Evolutionary conservation across 2,797 vertebrate species (phyloP), one percentile per base, ranked within the genome.

Genomic region (Pseudochromis fuscus): DNA sequence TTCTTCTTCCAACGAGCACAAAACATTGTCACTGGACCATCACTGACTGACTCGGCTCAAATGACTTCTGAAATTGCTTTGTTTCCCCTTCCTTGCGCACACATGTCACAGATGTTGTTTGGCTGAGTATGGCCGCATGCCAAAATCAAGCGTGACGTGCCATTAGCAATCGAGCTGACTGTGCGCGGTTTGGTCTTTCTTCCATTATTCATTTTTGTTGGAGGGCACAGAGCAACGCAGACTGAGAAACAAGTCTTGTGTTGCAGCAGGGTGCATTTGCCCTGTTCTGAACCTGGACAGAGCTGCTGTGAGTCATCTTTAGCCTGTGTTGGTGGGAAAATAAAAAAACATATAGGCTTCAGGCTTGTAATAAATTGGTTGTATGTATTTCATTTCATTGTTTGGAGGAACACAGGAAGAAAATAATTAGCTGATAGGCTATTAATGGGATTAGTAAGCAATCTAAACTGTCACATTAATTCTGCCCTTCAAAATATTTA

Each of bases 51-150:
- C 89, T 87, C 60, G 70, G 73, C 87, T 91, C 88, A 93, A 91
- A 91, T 85, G 84, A 86, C 87, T 90, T 90, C 75, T 86, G 78
- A 91, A 91, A 91, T 88, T 85, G 89, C 87, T 88, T 89, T 76
- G 87, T 89, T 88, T 86, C 87, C 83, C 57, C 75, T 81, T 30
- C 81, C 85, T 45, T 67, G 81, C 75, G 45, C 90, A 78, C 86
- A 78, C 88, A 74, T 83, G 89, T 91, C 86, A 80, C 87, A 87
- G 88, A 86, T 88, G 89, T 90, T 91, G 86, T 90, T 88, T 82
- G 79, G 75, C 51, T 40, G 79, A 72, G 79, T 72, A 42, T 63
- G 87, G 87, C 80, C 13, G 49, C 63, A 27, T 69, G 80, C 82
- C 90, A 83, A 40, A 85, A 84, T 85, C 79, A 73, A 84, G 86